Base-by-base conservation (phyloP, 2,113 vertebrate genomes). In the Micromys minutus region DNA sequence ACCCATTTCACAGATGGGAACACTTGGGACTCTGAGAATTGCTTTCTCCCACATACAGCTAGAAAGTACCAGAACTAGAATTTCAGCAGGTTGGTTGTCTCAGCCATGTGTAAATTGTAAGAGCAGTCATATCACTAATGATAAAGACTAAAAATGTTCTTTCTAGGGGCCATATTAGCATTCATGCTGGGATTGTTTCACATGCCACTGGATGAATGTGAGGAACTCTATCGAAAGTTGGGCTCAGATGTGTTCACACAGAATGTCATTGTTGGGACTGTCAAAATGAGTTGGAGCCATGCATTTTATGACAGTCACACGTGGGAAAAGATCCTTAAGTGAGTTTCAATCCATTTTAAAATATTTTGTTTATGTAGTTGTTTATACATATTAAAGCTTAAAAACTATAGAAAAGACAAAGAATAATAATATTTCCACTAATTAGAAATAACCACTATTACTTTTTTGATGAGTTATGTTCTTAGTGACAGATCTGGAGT, bases 261-360 rank as follows among this genome's bases (percentile, higher is more conserved):
- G 98, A 99, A 99, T 59, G 99, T 99, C 94, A 99, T 99, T 93
- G 98, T 99, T 81, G 99, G 99, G 94, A 99, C 99, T 0, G 98
- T 99, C 96, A 99, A 99, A 98, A 99, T 99, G 99, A 99, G 99
- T 95, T 99, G 99, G 99, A 99, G 97, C 97, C 99, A 99, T 1
- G 99, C 99, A 91, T 99, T 99, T 98, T 99, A 99, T 97, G 99
- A 99, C 98, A 99, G 99, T 80, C 98, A 99, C 97, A 98, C 98
- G 61, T 99, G 99, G 99, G 99, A 99, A 98, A 99, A 98, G 96
- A 98, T 99, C 97, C 99, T 99, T 93, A 99, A 99, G 99, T 99
- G 98, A 99, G 99, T 99, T 87, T 71, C 21, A 63, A 52, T 59
- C 80, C 7, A 93, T 93, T 92, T 65, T 13, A 24, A 83, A 86